These are phyloP conservation scores for Dryobotodes eremita DNA, from an alignment of 2,888 invertebrate genomes.

Conservation along the genomic window DNA sequence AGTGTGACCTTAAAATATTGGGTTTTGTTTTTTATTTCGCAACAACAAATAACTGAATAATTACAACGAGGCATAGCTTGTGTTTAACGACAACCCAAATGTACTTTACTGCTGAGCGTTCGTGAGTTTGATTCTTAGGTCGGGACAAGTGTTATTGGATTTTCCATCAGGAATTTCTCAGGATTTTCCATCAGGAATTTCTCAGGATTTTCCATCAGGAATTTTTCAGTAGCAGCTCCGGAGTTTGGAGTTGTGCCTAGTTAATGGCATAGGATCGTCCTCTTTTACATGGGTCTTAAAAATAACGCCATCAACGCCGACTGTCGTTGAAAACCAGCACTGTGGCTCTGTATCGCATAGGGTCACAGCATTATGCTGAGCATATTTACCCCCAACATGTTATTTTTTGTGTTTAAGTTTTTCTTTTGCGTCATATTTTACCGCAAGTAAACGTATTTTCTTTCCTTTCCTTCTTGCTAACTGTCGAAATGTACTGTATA, in stretches of 20 bases:
- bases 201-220: background rate
- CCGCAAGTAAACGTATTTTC: no score
- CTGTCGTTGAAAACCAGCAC: no score
- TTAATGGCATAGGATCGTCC: background rate
- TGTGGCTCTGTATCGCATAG: no score
- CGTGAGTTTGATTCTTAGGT: background rate
- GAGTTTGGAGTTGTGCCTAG: background rate
- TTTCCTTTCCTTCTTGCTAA: no score
- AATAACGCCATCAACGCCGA: background rate
- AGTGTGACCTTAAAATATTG: conserved; percentile 24
- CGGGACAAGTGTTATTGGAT: background rate
- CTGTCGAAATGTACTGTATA: no score
- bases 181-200: background rate
- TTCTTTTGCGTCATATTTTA: no score
- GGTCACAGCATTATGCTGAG: no score
- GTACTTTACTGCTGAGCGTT: no score
- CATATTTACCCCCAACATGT: no score
- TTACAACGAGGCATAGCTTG: background rate
- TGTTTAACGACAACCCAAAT: background rate
- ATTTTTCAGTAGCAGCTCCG: background rate
- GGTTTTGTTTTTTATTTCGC: background rate
- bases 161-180: background rate
- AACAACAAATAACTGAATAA: background rate
- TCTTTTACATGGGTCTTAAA: background rate
- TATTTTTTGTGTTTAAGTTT: no score